A percentile compares a stretch with the other conserved stretches of the same genome.
These are phyloP conservation scores for Drosophila sulfurigaster DNA, from an alignment of 1,140 invertebrate genomes.

Conservation along the genomic window DNA sequence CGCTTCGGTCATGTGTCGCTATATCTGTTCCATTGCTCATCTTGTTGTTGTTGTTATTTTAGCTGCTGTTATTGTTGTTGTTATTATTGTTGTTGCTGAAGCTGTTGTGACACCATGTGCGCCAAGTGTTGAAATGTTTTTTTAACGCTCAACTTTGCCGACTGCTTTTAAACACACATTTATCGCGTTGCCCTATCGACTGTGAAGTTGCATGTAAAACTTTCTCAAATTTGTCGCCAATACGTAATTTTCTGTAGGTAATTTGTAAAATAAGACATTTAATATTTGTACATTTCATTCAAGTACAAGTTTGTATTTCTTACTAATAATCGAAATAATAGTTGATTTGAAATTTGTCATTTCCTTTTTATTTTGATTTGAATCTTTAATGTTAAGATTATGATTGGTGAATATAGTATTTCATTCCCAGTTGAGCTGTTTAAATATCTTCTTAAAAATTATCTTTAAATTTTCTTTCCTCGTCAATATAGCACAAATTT, in stretches of 20 bases:
- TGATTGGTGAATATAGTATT: no score
- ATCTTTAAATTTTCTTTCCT: no score
- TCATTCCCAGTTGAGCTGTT: no score
- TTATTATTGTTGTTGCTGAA: slow-evolving; percentile 37
- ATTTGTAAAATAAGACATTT: not conserved
- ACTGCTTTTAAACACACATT: slow-evolving; percentile 69
- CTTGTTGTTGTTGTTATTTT: slow-evolving; percentile 48
- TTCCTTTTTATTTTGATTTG: no score
- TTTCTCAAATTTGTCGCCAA: not conserved
- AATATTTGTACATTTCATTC: not conserved
- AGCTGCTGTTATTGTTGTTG: slow-evolving; percentile 52
- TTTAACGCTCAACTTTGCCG: slow-evolving; percentile 77
- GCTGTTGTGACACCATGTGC: slow-evolving; percentile 79
- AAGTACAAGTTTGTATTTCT: no score
- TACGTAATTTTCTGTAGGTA: no score
- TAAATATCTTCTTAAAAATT: no score
- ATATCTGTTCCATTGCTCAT: slow-evolving; percentile 51
- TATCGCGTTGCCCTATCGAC: slow-evolving; percentile 34
- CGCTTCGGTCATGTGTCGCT: slow-evolving; percentile 47
- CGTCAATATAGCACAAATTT: not conserved
- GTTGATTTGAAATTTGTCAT: no score
- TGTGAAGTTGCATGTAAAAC: not conserved
- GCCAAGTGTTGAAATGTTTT: slow-evolving; percentile 78
- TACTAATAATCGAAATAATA: no score
- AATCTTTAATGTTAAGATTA: no score